A percentile compares a stretch with the other conserved stretches of the same genome.
phyloP scores from a whole-genome alignment of 2,888 invertebrate species.

The Taphrorychus bicolor region DNA sequence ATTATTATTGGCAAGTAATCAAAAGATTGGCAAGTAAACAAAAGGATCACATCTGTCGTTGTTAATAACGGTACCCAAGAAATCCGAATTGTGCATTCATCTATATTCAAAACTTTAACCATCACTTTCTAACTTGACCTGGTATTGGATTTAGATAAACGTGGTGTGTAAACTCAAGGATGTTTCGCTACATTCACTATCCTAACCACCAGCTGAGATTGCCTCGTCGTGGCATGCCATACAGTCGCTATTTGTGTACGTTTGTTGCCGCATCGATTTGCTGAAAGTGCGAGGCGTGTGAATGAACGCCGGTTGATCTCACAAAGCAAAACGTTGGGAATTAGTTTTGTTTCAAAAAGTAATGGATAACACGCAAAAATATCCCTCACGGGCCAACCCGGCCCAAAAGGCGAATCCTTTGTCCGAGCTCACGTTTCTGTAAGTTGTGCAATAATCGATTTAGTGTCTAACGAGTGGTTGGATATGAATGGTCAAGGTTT shows the following conservation, averaged over 20 bases:
- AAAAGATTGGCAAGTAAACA: no score
- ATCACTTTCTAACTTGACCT: slow-evolving; percentile 10
- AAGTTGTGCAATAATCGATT: slow-evolving; percentile 41
- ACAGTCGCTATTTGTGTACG: neutral
- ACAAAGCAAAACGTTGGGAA: neutral
- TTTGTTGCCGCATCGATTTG: neutral
- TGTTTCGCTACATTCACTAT: neutral
- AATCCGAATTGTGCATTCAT: no score
- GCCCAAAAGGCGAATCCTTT: slow-evolving; percentile 45
- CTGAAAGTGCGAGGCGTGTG: neutral
- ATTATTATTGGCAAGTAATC: no score
- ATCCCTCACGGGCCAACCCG: slow-evolving; percentile 45
- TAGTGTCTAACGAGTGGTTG: no score
- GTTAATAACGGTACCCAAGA: no score
- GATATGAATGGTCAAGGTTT: no score
- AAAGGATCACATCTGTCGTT: no score
- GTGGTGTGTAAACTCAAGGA: neutral
- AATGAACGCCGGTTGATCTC: neutral
- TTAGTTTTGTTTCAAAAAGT: neutral
- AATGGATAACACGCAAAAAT: slow-evolving; percentile 44
- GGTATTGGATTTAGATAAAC: neutral
- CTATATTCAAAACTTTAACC: no score
- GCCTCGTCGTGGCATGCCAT: neutral
- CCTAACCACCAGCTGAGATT: neutral
- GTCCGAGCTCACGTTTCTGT: slow-evolving; percentile 47